These are phyloP conservation scores for Centropristis striata DNA, from an alignment of 2,113 vertebrate species.

Conservation along the genomic window DNA sequence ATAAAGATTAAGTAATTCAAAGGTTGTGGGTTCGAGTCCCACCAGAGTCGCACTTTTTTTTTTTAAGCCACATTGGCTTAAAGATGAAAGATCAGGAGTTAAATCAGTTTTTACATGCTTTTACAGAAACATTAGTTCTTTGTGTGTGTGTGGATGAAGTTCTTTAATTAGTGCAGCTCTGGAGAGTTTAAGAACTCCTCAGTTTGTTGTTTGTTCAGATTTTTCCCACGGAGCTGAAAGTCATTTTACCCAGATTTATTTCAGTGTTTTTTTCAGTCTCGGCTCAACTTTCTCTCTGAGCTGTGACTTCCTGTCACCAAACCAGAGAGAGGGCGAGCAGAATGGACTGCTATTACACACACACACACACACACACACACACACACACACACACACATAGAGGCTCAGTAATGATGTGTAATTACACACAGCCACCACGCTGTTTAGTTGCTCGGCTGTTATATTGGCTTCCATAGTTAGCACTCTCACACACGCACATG, in stretches of 20 bases:
- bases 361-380: constrained; percentile 42
- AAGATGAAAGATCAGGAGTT: no score
- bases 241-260: constrained; percentile 2
- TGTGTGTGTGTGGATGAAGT: no score
- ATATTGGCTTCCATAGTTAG: constrained; percentile 71
- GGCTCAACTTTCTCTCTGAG: constrained; percentile 43
- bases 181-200: not conserved
- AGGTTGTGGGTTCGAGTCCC: constrained; percentile 22
- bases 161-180: not conserved
- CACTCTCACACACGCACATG: constrained; percentile 14
- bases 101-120: no score
- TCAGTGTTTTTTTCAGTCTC: constrained; percentile 15
- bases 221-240: not conserved
- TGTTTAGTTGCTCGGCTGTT: constrained; percentile 60
- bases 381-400: constrained; percentile 39
- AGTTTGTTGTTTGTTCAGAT: not conserved
- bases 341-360: constrained; percentile 15
- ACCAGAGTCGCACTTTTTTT: not conserved
- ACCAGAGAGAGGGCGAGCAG: constrained; percentile 30
- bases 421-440: constrained; percentile 65
- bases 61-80: not conserved
- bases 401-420: constrained; percentile 62
- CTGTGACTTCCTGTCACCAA: constrained; percentile 71
- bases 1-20: not conserved
- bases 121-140: no score